These are phyloP conservation scores for Chaenodraco wilsoni DNA, from an alignment of 2,797 vertebrate species.

Conservation along the genomic window DNA sequence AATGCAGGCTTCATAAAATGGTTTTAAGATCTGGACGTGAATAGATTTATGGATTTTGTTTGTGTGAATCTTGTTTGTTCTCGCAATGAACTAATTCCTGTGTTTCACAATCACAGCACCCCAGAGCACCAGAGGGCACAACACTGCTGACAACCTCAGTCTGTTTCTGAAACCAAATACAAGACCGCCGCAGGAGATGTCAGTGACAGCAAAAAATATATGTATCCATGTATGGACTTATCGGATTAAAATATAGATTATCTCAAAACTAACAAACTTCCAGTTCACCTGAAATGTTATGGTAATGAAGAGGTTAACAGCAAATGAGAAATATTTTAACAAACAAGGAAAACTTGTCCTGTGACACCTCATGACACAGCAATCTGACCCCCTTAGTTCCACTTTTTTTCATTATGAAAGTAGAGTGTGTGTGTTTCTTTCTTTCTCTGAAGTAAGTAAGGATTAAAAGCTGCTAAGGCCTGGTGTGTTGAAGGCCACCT, in stretches of 20 bases:
- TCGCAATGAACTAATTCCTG: slow-evolving; percentile 2
- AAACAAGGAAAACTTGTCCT: slow-evolving; percentile 6
- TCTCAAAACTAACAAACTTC: slow-evolving; percentile 33
- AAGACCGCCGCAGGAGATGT: background rate
- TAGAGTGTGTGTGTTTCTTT: background rate
- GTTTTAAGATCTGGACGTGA: background rate
- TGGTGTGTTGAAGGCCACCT: slow-evolving; percentile 7
- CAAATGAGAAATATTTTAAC: slow-evolving; percentile 3
- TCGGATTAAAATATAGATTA: slow-evolving; percentile 40
- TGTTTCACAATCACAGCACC: background rate
- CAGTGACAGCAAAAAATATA: slow-evolving; percentile 19
- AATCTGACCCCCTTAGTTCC: slow-evolving; percentile 7
- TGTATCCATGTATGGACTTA: slow-evolving; percentile 12
- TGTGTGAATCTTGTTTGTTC: slow-evolving; percentile 25
- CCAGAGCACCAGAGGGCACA: slow-evolving; percentile 3
- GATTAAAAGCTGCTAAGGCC: background rate
- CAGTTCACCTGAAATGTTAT: background rate
- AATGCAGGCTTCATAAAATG: background rate
- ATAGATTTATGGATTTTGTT: background rate
- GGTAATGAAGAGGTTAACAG: background rate
- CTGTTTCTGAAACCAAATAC: slow-evolving; percentile 46
- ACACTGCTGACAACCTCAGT: slow-evolving; percentile 2
- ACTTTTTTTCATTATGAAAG: background rate
- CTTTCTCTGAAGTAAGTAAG: slow-evolving; percentile 9
- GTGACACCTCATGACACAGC: slow-evolving; percentile 36